Evolutionary conservation across 1,140 invertebrate genomes (phyloP).

Genomic region (Cotesia typhae): DNA sequence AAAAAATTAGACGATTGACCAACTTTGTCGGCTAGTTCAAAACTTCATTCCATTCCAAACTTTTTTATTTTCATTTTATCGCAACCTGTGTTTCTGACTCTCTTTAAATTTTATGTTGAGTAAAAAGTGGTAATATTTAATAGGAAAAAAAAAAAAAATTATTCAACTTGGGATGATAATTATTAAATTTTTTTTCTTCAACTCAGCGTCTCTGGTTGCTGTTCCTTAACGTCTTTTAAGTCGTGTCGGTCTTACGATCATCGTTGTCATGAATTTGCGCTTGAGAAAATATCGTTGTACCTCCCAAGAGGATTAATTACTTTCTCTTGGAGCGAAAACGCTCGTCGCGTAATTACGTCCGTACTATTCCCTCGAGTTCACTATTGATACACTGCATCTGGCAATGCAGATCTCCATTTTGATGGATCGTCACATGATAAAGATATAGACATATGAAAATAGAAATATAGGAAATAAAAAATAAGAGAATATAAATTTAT

Average conservation of each 20-base stretch:
- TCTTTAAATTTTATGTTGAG: too few species aligned
- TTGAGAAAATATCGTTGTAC: constrained; percentile 28
- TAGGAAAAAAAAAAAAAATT: too few species aligned
- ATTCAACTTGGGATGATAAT: background rate
- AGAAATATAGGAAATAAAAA: background rate
- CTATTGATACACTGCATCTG: constrained; percentile 24
- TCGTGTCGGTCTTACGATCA: background rate
- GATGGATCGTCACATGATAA: background rate
- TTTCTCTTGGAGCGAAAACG: constrained; percentile 27
- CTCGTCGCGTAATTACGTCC: constrained; percentile 31
- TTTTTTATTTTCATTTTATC: too few species aligned
- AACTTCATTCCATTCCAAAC: too few species aligned
- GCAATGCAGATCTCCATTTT: constrained; percentile 2
- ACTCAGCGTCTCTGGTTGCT: background rate
- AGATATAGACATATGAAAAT: background rate
- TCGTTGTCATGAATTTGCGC: background rate
- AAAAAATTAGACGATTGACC: too few species aligned
- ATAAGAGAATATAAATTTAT: background rate
- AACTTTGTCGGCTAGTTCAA: too few species aligned
- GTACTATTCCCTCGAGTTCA: constrained; percentile 19
- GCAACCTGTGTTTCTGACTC: too few species aligned
- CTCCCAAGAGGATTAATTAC: constrained; percentile 35
- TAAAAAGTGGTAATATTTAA: too few species aligned
- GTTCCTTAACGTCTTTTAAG: constrained; percentile 2
- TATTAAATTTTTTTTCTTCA: constrained; percentile 9